Evolutionary conservation across 2,113 vertebrate species (phyloP), one percentile per base, ranked within the genome.

Genomic region (Tachysurus vachellii): DNA sequence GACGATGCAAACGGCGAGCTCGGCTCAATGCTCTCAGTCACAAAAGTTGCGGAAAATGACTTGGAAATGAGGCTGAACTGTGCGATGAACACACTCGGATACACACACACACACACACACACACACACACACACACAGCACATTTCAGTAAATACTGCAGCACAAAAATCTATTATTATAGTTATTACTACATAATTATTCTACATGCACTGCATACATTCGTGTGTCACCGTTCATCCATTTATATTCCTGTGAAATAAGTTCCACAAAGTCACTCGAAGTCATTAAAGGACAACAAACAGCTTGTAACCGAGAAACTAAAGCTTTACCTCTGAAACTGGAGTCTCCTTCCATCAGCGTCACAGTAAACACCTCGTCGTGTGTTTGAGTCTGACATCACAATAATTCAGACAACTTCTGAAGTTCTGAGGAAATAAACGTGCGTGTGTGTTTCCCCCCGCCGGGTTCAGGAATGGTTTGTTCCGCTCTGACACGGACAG

Each of bases 71-170:
- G 73, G 73, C 73, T n/a, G 73, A 50, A 77, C 42, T 73, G 70
- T 47, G 36, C 10, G 9, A 14, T 53, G 12, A 77, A 53, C 62
- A 85, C 54, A 66, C 77, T 77, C 9, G 16, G 5, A 42, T n/a
- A 59, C 82, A 76, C 16, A 47, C 75, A 44, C 68, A 64, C 47
- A 70, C 83, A 66, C 84, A 79, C 80, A 54, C 71, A 36, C 68
- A 82, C 50, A 86, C 61, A 42, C 73, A 80, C 75, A 56, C 50
- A 68, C n/a, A 64, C 50, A 62, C 56, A 44, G 70, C 42, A 47
- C 26, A 13, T 13, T 53, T 76, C 73, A 76, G 21, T 76, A 76
- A 53, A 50, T 76, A 44, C 14, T 19, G 2, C 16, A 70, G 14
- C 31, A 23, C 3, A 53, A 12, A 53, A n/a, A 76, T 54, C 4